Base-by-base conservation (phyloP, 2,888 invertebrate genomes). In the Allolobophora icterica region DNA sequence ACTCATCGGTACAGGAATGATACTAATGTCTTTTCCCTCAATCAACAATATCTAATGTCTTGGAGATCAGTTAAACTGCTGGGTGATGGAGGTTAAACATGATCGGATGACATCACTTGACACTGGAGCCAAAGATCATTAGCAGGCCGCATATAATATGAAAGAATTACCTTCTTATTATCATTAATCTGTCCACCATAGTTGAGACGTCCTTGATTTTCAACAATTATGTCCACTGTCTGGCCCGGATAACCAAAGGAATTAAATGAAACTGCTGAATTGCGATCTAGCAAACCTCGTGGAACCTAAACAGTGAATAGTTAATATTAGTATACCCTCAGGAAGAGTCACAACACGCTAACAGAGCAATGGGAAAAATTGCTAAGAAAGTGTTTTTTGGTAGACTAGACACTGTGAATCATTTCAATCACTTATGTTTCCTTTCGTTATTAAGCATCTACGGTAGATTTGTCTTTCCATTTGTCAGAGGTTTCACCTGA, bases 121-220 rank as follows among this genome's bases (percentile, higher is more conserved):
- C 30, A 71, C 11, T n/a, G 30, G 71, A n/a, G 71, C 11, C 71
- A 71, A 71, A 71, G n/a, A 13, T 71, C n/a, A 71, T 52, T 52
- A 52, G 52, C 21, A 52, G 24, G 24, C 21, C 17, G 71, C 71
- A 71, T 11, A 71, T 71, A 71, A 71, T 13, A 71, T 71, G 71
- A 71, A 71, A 71, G 2, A 52, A 35, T 21, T 84, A 93, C 95
- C 94, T 95, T 95, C 4, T 92, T 93, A 90, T 94, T 94, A 90
- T 94, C 93, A 90, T 94, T 94, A 83, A 95, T 94, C 38, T 92
- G 92, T 24, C 93, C 92, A 13, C 94, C 94, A 93, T 94, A 96
- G 93, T 96, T 96, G 30, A 96, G 94, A 84, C 96, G 94, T 2
- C 95, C 96, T 93, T 95, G 94, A 92, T 96, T 96, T 93, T 96